Conservation (phyloP, 2,797 vertebrate genomes). For the Enteromius unitaeniatus region DNA sequence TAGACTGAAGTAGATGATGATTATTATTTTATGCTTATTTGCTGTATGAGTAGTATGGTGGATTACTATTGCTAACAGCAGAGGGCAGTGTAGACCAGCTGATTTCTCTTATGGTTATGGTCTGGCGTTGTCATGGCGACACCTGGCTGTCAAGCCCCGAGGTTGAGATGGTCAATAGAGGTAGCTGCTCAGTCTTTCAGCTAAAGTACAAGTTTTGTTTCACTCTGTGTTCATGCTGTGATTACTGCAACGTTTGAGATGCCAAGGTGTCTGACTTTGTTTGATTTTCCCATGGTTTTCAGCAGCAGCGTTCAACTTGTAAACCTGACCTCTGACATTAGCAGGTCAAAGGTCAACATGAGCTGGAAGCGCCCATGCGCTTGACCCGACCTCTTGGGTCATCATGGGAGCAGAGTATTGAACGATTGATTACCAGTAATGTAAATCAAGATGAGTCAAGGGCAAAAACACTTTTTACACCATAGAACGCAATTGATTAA, state of each 20-base stretch:
- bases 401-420: slow-evolving; percentile 9
- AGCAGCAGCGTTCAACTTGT: slow-evolving; percentile 2
- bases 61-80: slow-evolving; percentile 63
- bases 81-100: slow-evolving; percentile 70
- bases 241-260: neutral
- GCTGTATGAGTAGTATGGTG: neutral
- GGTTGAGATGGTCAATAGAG: neutral
- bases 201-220: neutral
- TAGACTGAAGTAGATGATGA: neutral
- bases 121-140: neutral
- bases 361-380: neutral
- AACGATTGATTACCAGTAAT: neutral
- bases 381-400: neutral
- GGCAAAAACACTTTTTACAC: neutral
- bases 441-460: neutral
- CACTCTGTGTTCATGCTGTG: neutral
- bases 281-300: neutral
- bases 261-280: neutral
- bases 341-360: slow-evolving; percentile 7
- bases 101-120: slow-evolving; percentile 6
- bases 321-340: neutral
- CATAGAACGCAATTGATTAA: neutral
- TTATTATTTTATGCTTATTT: neutral
- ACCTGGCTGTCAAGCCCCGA: neutral
- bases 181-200: neutral